Conservation (phyloP, 2,888 invertebrate genomes). For the Agonopterix subpropinquella region DNA sequence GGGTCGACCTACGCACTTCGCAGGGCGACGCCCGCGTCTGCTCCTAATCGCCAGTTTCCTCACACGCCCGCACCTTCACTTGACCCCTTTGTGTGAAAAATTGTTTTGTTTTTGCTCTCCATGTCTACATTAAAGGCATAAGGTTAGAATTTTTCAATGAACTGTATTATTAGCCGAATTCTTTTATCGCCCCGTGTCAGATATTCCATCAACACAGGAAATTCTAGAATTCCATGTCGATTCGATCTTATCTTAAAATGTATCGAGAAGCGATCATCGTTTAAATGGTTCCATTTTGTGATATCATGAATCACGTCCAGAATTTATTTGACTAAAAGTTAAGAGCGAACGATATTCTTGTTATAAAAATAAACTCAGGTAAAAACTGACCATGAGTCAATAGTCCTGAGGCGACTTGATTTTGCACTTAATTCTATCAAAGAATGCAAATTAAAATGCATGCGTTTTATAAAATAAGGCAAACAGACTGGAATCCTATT, state of each 20-base stretch:
- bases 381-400: conserved; percentile 45
- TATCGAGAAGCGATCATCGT: neutral
- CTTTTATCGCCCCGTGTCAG: no score
- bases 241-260: neutral
- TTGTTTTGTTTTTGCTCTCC: no score
- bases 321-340: conserved; percentile 27
- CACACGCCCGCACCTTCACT: conserved; percentile 21
- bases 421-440: conserved; percentile 48
- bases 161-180: no score
- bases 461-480: conserved; percentile 1
- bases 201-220: neutral
- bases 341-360: conserved; percentile 32
- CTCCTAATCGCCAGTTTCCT: conserved; percentile 42
- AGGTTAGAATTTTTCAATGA: no score
- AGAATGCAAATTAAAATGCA: conserved; percentile 31
- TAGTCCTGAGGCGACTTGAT: conserved; percentile 41
- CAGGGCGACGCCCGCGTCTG: conserved; percentile 47
- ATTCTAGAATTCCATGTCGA: neutral
- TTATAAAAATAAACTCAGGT: conserved; percentile 64
- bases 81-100: conserved; percentile 11
- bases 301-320: conserved; percentile 27
- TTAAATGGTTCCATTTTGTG: conserved; percentile 8
- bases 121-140: no score
- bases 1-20: conserved; percentile 62
- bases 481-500: conserved; percentile 7